Evolutionary conservation across 1,140 invertebrate genomes (phyloP).

Genomic region (Epicauta chinensis): DNA sequence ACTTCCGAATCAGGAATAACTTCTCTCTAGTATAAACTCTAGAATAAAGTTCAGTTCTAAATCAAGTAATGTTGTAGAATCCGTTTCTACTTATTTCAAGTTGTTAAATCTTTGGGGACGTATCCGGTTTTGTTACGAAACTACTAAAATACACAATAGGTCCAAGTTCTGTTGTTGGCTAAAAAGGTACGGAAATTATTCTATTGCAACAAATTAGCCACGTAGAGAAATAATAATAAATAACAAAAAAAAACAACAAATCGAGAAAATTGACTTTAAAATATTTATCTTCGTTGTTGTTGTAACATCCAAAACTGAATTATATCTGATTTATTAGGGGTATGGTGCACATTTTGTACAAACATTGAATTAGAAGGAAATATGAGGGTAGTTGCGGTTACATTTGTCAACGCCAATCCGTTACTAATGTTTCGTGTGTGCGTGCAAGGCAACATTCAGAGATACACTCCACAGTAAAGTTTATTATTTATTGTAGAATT

Average conservation of each 20-base stretch:
- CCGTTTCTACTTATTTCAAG: conserved; percentile 18
- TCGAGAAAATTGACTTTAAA: too few species aligned
- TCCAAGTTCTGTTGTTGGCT: too few species aligned
- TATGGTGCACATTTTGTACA: conserved; percentile 8
- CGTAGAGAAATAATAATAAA: too few species aligned
- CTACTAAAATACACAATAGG: too few species aligned
- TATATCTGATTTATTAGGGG: conserved; percentile 18
- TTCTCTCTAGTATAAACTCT: conserved; percentile 13
- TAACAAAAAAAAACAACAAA: too few species aligned
- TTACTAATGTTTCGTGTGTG: conserved; percentile 18
- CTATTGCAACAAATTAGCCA: too few species aligned
- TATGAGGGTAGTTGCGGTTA: conserved; percentile 23
- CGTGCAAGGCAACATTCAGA: neutral
- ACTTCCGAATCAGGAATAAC: conserved; percentile 30
- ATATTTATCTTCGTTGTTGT: too few species aligned
- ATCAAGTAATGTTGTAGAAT: conserved; percentile 21
- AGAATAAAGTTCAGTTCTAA: conserved; percentile 23
- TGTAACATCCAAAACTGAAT: neutral
- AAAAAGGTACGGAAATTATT: too few species aligned
- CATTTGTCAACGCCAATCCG: conserved; percentile 22
- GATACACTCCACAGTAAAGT: too few species aligned
- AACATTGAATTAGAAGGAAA: conserved; percentile 18
- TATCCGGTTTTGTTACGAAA: conserved; percentile 15
- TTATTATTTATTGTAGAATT: too few species aligned
- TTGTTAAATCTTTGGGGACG: conserved; percentile 18